These are phyloP conservation scores for Lichenostomus cassidix DNA, from an alignment of 2,113 vertebrate genomes.

Conservation along the genomic window DNA sequence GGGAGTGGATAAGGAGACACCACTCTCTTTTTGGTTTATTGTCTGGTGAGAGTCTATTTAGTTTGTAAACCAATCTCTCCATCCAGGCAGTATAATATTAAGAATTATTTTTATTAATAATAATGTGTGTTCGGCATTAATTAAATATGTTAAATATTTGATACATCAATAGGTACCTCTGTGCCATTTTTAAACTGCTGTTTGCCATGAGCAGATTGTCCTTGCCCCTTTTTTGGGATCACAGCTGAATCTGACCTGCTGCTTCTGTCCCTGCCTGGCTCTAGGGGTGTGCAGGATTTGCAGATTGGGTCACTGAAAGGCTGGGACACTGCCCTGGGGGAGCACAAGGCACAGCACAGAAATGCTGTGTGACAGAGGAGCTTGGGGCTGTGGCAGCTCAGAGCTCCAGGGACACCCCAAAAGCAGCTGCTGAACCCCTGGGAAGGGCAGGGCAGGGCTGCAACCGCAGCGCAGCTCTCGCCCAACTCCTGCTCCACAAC, in stretches of 20 bases:
- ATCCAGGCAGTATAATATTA: not conserved
- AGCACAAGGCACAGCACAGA: not conserved
- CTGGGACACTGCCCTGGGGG: not conserved
- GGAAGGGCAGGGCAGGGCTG: not conserved
- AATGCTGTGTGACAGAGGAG: not conserved
- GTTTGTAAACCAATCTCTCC: not conserved
- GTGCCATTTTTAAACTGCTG: not conserved
- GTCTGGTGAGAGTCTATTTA: not conserved
- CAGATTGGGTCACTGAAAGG: rapidly evolving
- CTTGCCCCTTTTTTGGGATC: not conserved
- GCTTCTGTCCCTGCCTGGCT: rapidly evolving
- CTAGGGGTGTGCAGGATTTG: not conserved
- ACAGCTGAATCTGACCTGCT: too few species aligned
- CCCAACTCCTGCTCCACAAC: not conserved
- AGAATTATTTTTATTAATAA: not conserved
- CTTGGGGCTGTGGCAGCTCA: too few species aligned
- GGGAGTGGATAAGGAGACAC: not conserved
- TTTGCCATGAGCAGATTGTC: not conserved
- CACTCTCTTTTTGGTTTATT: not conserved
- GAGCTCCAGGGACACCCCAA: not conserved
- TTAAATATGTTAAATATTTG: not conserved
- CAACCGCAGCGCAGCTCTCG: rapidly evolving
- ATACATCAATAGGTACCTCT: not conserved
- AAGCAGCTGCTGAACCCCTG: rapidly evolving
- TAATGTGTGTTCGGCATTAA: not conserved